Conservation (phyloP, 30 jellyfish, hydroid and myxozoan genomes). For the Chironex yamaguchii region DNA sequence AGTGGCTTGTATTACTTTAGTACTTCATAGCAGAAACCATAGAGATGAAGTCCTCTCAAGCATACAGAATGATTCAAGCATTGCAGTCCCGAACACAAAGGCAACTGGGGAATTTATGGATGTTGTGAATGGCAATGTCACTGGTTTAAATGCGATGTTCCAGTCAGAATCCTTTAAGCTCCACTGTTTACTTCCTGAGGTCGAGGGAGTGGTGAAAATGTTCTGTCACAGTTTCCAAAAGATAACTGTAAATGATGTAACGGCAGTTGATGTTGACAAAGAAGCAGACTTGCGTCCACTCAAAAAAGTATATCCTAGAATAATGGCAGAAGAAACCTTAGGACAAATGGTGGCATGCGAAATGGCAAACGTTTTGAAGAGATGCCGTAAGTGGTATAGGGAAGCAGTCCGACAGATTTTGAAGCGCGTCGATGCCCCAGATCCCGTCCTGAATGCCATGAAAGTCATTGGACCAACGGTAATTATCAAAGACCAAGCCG, state of each 20-base stretch:
- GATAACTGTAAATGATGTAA: not conserved
- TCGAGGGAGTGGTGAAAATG: constrained; percentile 19
- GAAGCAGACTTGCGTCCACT: not conserved
- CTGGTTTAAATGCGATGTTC: constrained; percentile 38
- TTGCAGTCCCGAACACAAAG: constrained; percentile 30
- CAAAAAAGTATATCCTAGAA: not conserved
- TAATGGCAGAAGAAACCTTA: not conserved
- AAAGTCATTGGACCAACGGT: not conserved
- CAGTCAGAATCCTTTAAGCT: constrained; percentile 32
- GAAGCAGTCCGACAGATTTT: not conserved
- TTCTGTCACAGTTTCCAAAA: not conserved
- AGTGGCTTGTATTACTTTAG: constrained; percentile 56
- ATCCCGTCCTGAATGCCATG: constrained; percentile 19
- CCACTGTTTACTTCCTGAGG: constrained; percentile 28
- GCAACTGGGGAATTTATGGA: constrained; percentile 47
- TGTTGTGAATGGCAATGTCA: constrained; percentile 34
- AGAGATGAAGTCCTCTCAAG: constrained; percentile 49
- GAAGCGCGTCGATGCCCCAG: not conserved
- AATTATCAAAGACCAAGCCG: constrained; percentile 1
- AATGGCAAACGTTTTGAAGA: constrained; percentile 11
- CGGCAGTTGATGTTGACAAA: constrained; percentile 5
- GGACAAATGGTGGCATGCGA: not conserved
- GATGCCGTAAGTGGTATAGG: constrained; percentile 12
- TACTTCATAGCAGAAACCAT: constrained; percentile 23
- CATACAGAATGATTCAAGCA: constrained; percentile 3